Percentiles rank a stretch among this genome's conserved stretches.
Conservation (phyloP, 2,888 invertebrate genomes). For the Nomada flava region DNA sequence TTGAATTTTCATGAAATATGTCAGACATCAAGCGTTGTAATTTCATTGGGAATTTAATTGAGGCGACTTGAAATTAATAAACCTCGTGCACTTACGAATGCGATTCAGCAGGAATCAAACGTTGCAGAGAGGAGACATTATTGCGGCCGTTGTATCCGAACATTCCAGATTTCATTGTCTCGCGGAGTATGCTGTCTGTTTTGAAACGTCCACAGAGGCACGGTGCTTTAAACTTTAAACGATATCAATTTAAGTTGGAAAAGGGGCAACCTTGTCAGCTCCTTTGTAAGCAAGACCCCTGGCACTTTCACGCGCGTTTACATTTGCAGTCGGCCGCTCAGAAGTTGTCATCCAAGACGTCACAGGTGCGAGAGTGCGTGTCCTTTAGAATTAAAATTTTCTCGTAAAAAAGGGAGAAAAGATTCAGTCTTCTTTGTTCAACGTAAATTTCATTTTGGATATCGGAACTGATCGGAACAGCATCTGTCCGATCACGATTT, state of each 20-base stretch:
- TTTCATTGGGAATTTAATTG: background rate
- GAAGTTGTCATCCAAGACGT: too few species aligned
- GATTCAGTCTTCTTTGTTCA: background rate
- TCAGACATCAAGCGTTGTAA: background rate
- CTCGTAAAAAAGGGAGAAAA: too few species aligned
- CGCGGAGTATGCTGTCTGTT: too few species aligned
- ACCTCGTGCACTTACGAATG: background rate
- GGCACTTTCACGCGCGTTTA: conserved; percentile 17
- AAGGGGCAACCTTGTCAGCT: background rate
- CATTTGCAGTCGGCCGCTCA: too few species aligned
- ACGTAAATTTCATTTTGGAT: background rate
- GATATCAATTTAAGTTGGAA: conserved; percentile 19
- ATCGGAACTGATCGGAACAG: too few species aligned
- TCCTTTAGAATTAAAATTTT: too few species aligned
- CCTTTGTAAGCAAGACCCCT: conserved; percentile 15
- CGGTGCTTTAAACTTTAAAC: conserved; percentile 5
- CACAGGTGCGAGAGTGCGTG: too few species aligned
- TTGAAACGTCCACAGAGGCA: background rate
- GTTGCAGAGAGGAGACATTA: too few species aligned
- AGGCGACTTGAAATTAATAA: background rate
- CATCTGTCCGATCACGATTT: too few species aligned
- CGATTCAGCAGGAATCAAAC: too few species aligned
- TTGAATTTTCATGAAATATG: conserved; percentile 12
- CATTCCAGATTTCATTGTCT: background rate
- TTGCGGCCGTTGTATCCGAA: too few species aligned